Percentiles rank a stretch among this genome's conserved stretches.
Conservation (phyloP, 2,113 vertebrate species). For the Corythaixoides concolor region DNA sequence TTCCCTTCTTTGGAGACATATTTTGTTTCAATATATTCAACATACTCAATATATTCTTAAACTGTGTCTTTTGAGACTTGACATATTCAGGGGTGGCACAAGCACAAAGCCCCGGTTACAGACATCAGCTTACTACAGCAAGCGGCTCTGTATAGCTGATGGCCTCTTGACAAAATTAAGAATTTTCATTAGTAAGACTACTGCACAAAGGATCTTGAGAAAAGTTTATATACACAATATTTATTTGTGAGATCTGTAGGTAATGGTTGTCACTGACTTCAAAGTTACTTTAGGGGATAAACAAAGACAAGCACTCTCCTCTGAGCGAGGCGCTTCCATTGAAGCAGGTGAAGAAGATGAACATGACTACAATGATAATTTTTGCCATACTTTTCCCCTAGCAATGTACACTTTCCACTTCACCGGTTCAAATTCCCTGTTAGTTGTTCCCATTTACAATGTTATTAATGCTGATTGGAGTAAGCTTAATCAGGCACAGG, state of each 20-base stretch:
- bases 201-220: background rate
- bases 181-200: background rate
- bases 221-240: background rate
- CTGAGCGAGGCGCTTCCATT: background rate
- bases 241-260: background rate
- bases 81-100: too few relatives aligned
- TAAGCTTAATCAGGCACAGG: background rate
- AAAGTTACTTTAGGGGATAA: background rate
- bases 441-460: background rate
- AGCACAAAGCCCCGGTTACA: background rate
- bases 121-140: background rate
- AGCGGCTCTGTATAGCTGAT: background rate
- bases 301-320: background rate
- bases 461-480: background rate
- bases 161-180: background rate
- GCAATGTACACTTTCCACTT: background rate
- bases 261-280: background rate
- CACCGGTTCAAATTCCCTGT: background rate
- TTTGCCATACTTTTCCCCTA: background rate
- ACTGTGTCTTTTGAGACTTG: background rate
- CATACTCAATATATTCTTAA: background rate
- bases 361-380: background rate
- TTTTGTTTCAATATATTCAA: background rate
- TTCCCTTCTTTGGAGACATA: background rate
- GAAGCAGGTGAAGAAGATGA: background rate